phyloP scores from a whole-genome alignment of 2,888 invertebrate species.

The Agrotis clavis region DNA sequence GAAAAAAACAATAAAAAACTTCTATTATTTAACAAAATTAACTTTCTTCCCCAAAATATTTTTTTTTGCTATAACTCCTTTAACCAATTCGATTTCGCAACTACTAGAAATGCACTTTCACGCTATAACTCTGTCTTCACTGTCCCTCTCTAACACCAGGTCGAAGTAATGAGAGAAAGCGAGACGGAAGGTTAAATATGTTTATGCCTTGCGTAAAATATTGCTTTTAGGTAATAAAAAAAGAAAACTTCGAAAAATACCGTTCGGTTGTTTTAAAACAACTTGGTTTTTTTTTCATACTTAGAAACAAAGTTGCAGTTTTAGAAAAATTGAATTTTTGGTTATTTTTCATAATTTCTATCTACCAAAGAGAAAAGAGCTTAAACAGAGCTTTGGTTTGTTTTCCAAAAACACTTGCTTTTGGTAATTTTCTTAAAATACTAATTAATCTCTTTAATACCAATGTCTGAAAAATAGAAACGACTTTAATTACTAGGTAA shows the following conservation, averaged over 20 bases:
- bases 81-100: constrained; percentile 2
- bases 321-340: neutral
- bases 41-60: neutral
- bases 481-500: no score
- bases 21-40: no score
- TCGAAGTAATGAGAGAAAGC: neutral
- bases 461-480: no score
- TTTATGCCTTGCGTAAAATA: constrained; percentile 62
- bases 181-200: constrained; percentile 54
- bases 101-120: constrained; percentile 26
- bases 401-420: no score
- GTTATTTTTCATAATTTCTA: neutral
- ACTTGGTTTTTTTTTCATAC: constrained; percentile 21
- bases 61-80: constrained; percentile 13
- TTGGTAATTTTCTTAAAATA: no score
- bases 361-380: no score
- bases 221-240: constrained; percentile 39
- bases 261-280: constrained; percentile 50
- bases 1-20: neutral
- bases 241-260: constrained; percentile 58
- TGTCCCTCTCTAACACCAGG: constrained; percentile 21
- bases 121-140: constrained; percentile 37
- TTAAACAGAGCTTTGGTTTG: no score
- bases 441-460: no score
- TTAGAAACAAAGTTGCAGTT: neutral